Base-by-base conservation (phyloP, 2,797 vertebrate species). In the Pseudomugil tenellus region DNA sequence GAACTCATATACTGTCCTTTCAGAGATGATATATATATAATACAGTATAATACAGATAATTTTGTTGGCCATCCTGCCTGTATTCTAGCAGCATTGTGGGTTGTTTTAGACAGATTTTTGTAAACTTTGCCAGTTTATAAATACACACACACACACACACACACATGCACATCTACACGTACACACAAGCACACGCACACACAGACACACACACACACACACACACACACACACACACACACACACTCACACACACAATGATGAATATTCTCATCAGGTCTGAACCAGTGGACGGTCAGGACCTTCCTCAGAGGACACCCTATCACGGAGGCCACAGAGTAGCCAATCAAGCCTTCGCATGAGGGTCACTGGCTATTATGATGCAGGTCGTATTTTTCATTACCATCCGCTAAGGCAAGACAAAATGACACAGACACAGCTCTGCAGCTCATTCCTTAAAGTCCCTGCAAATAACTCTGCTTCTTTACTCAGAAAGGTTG, bases 181-280 rank as follows among this genome's bases (percentile, higher is more conserved):
- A n/a, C n/a, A n/a, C n/a, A n/a, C n/a, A n/a, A n/a, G n/a, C n/a
- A n/a, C n/a, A n/a, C n/a, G n/a, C n/a, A n/a, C n/a, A n/a, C n/a
- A n/a, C n/a, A n/a, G n/a, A n/a, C n/a, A n/a, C n/a, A n/a, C n/a
- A n/a, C n/a, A n/a, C n/a, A n/a, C n/a, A n/a, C n/a, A n/a, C n/a
- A n/a, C n/a, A n/a, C n/a, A n/a, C n/a, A n/a, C n/a, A n/a, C n/a
- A n/a, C n/a, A n/a, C n/a, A n/a, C n/a, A n/a, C n/a, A n/a, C n/a
- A n/a, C n/a, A n/a, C n/a, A n/a, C n/a, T n/a, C n/a, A n/a, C n/a
- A n/a, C n/a, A n/a, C n/a, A n/a, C n/a, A 12, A 19, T 76, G 77
- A 91, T 92, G 84, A 89, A 91, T 91, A 93, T 93, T 92, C 89
- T 58, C 55, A 57, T 86, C 89, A 86, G 84, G 88, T 85, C 46